Base-by-base conservation (phyloP, 2,888 invertebrate genomes). In the Heteropelma amictum region DNA sequence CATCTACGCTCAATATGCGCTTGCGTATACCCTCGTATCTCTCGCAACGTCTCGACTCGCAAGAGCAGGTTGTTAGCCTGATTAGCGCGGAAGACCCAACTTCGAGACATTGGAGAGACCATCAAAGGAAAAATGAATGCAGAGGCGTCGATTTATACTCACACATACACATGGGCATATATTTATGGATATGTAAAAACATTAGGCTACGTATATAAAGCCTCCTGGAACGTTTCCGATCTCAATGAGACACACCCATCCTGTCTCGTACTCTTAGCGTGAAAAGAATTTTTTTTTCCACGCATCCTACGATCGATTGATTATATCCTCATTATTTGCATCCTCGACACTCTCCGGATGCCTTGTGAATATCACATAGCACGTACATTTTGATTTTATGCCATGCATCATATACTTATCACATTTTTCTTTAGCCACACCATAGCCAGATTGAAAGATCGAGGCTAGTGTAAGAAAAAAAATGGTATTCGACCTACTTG, bases 171-270 rank as follows among this genome's bases (percentile, higher is more conserved):
- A 12, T 60, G 12, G 10, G n/a, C 19, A 56, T 23, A 17, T 17
- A 40, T 28, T 26, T n/a, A 8, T n/a, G 42, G 14, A 28, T 28
- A n/a, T 14, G 2, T 58, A 10, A 8, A 28, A 0, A 42, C 51
- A 40, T 54, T 49, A 63, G 42, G 26, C 33, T 42, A n/a, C n/a
- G n/a, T n/a, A 23, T 54, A 26, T 47, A 70, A 47, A 71, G 72
- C 65, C 70, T 38, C 42, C 63, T 63, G 67, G 40, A 78, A 81
- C 82, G 81, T 84, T 85, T 83, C 80, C 84, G 61, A 79, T 76
- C 71, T 53, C 68, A 45, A 49, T 68, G 72, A 80, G 78, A 60
- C 85, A 81, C 85, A 83, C 85, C 84, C 84, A 85, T 85, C 85
- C 84, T 85, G 84, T 80, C 77, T 77, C 77, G 72, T 77, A 69